These are phyloP conservation scores for Chlorops oryzae DNA, from an alignment of 1,140 invertebrate genomes.

Conservation along the genomic window DNA sequence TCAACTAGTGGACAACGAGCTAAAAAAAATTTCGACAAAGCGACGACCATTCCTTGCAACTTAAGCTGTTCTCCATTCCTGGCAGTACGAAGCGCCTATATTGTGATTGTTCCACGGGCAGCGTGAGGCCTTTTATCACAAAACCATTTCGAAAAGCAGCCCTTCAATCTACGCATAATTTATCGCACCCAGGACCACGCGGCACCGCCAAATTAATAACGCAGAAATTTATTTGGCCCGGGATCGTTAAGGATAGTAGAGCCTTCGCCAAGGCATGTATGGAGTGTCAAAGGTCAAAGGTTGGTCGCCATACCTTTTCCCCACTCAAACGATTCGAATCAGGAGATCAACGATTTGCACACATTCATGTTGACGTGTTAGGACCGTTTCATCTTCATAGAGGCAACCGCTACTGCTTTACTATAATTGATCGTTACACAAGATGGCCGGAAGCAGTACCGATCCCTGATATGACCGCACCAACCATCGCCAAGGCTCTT, in stretches of 20 bases:
- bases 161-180: neutral
- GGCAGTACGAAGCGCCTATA: neutral
- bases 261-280: neutral
- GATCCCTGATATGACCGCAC: slow-evolving; percentile 25
- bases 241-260: neutral
- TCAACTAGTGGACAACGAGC: neutral
- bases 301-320: neutral
- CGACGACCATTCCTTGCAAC: neutral
- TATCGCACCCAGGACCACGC: neutral
- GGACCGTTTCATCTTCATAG: slow-evolving; percentile 1
- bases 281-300: neutral
- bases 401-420: slow-evolving; percentile 4
- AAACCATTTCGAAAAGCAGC: neutral
- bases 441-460: slow-evolving; percentile 20
- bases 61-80: neutral
- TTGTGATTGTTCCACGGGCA: neutral
- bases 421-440: slow-evolving; percentile 6
- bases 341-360: neutral
- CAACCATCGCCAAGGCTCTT: slow-evolving; percentile 23
- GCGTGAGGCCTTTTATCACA: neutral
- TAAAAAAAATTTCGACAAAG: neutral
- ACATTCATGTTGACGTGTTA: neutral
- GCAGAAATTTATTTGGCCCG: neutral
- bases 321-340: neutral
- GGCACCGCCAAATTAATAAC: neutral